Conservation (phyloP, 2,113 vertebrate species). For the Elanus axillaris region DNA sequence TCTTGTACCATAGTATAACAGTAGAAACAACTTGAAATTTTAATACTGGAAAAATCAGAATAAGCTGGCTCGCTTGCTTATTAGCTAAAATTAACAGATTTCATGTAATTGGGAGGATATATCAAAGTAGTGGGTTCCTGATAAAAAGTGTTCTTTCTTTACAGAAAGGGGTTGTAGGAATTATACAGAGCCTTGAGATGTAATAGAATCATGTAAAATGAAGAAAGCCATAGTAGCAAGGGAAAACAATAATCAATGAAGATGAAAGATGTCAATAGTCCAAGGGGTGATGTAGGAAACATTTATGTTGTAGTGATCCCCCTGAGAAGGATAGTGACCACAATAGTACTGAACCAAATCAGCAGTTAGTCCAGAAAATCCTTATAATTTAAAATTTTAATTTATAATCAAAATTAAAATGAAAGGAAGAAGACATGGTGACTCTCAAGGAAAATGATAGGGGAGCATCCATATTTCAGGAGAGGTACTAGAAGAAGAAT, state of each 20-base stretch:
- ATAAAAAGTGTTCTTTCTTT: not conserved
- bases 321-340: not conserved
- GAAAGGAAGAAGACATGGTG: not conserved
- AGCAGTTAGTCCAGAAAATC: not conserved
- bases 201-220: not conserved
- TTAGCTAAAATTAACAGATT: not conserved
- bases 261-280: not conserved
- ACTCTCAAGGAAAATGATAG: not conserved
- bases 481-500: not conserved
- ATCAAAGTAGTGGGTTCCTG: not conserved
- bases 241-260: not conserved
- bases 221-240: not conserved
- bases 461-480: not conserved
- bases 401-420: not conserved
- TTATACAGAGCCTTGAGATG: not conserved
- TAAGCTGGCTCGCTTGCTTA: not conserved
- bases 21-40: not conserved
- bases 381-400: too few species aligned
- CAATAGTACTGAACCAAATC: not conserved
- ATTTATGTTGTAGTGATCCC: not conserved
- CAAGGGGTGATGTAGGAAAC: not conserved
- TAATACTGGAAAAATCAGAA: not conserved
- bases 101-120: not conserved
- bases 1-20: not conserved
- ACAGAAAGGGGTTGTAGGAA: not conserved